Conservation (phyloP, 2,888 invertebrate species). For the Cheilosia variabilis region DNA sequence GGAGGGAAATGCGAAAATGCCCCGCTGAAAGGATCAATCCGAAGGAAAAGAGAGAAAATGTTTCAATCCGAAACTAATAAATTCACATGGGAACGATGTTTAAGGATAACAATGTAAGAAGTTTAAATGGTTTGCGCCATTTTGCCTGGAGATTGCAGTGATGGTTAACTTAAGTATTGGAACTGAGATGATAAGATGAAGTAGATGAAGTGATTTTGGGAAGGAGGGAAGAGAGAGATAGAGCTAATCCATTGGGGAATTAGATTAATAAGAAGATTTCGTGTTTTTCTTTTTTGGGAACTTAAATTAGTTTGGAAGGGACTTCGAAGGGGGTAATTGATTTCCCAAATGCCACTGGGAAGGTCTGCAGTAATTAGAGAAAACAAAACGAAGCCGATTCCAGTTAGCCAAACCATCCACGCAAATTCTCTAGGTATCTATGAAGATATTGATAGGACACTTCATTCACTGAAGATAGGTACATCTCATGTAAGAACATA, state of each 20-base stretch:
- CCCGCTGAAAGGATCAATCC: constrained; percentile 8
- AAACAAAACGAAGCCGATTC: no score
- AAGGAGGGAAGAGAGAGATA: no score
- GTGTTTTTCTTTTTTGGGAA: not conserved
- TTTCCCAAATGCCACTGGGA: not conserved
- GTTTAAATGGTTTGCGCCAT: constrained; percentile 36
- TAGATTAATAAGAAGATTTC: not conserved
- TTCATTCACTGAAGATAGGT: no score
- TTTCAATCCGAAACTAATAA: constrained; percentile 47
- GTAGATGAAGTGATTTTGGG: constrained; percentile 20
- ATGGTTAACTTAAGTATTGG: not conserved
- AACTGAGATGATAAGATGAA: constrained; percentile 3
- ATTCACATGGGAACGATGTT: constrained; percentile 37
- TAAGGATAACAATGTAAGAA: constrained; percentile 36
- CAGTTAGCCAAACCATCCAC: no score
- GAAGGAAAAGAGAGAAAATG: constrained; percentile 13
- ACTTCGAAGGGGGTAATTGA: not conserved
- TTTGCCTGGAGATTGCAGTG: constrained; percentile 29
- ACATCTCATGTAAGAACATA: no score
- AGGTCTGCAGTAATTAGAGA: no score
- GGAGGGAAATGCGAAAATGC: constrained; percentile 17
- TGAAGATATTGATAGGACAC: no score
- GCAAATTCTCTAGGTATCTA: no score
- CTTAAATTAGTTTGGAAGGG: not conserved
- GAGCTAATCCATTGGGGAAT: constrained; percentile 21